Evolutionary conservation across 2,888 invertebrate genomes (phyloP), one percentile per base, ranked within the genome.

Genomic region (Diarsia mendica): DNA sequence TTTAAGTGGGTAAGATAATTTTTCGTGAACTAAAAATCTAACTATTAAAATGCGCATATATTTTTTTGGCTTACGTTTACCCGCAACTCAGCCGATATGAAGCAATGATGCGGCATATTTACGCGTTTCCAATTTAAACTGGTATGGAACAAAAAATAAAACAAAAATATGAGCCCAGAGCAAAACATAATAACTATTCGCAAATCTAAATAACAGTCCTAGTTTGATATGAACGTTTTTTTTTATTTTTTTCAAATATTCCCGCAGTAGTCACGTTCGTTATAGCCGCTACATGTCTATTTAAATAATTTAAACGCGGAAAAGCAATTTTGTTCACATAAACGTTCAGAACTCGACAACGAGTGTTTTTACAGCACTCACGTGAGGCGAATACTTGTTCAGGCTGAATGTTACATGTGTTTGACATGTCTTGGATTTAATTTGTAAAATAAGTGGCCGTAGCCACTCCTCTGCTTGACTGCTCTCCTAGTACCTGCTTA

Each of bases 221-320:
- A 15, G 49, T 66, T 48, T 33, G 18, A 60, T 44, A 65, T 33
- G 3, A 44, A n/a, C 13, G 28, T 55, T n/a, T 60, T 58, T 67
- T 67, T 55, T n/a, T 60, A 51, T 67, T 67, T 64, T 44, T 6
- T 39, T 44, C 33, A 72, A 67, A 60, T 60, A 48, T 51, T n/a
- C 11, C 2, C 23, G 15, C 67, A 39, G 70, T 69, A 70, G 76
- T 72, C 79, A 79, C 75, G 82, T 83, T 28, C 64, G 69, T 67
- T 55, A 63, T 10, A 44, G 64, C 44, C 33, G 15, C 44, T 48
- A 74, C 68, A 75, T 83, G 55, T 46, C 67, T 76, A 71, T 82
- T 83, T 83, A 83, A 82, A 83, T 83, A 72, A 80, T 76, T 76
- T 44, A 70, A 72, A 83, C 67, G 64, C 55, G 76, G 55, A 61